Evolutionary conservation across 2,888 invertebrate species (phyloP).

Genomic region (Sphecodes monilicornis): DNA sequence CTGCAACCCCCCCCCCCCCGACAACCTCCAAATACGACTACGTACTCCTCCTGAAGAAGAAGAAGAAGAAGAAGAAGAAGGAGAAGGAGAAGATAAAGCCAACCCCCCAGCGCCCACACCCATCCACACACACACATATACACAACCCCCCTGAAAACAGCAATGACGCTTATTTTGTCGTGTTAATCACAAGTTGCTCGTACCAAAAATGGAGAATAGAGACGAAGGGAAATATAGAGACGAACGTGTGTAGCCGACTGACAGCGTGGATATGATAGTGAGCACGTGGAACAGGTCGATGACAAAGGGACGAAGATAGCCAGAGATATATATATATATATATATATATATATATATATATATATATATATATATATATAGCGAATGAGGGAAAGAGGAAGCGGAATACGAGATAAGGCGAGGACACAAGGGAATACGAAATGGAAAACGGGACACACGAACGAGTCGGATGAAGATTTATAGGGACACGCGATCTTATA

Average conservation of each 20-base stretch:
- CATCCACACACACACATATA: not conserved
- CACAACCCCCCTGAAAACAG: constrained; percentile 65
- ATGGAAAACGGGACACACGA: constrained; percentile 46
- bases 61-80: not conserved
- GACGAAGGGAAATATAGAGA: constrained; percentile 28
- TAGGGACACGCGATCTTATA: constrained; percentile 49
- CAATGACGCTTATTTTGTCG: constrained; percentile 84
- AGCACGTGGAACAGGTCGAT: constrained; percentile 59
- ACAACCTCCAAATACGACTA: constrained; percentile 76
- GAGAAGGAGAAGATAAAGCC: constrained; percentile 12
- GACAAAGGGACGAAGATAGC: constrained; percentile 45
- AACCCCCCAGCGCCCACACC: constrained; percentile 28
- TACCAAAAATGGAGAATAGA: constrained; percentile 77
- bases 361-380: not conserved
- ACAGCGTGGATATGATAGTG: constrained; percentile 45
- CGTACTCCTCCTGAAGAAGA: not conserved
- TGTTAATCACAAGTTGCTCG: constrained; percentile 84
- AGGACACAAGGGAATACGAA: constrained; percentile 28
- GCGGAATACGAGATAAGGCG: constrained; percentile 12
- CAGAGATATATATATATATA: too few species aligned
- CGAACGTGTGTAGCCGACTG: constrained; percentile 40
- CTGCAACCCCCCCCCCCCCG: constrained; percentile 48
- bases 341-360: not conserved
- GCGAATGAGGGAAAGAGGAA: not conserved
- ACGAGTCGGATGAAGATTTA: constrained; percentile 58